Base-by-base conservation (phyloP, 2,113 vertebrate genomes). In the Meleagris gallopavo region DNA sequence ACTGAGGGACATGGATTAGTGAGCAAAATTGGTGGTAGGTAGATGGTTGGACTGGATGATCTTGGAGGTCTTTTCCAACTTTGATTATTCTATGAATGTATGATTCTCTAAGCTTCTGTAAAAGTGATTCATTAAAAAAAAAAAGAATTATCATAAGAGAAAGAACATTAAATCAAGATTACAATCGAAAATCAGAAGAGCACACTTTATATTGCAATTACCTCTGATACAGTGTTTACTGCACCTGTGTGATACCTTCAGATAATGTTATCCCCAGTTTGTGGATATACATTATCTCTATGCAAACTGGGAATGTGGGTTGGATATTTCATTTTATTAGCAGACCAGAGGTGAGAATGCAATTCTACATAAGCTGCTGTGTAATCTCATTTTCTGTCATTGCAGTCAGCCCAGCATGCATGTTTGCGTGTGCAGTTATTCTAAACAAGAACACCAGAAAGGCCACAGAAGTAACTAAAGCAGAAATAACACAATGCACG, bases 171-270 rank as follows among this genome's bases (percentile, higher is more conserved):
- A 36, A 32, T 75, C 75, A 76, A 0, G 0, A 57, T 61, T 60
- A 32, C 0, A 2, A 61, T 43, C 22, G 40, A n/a, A 71, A 70
- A 87, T 60, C 13, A 75, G 64, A 89, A 89, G 64, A 80, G 25
- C 65, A 74, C 46, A 50, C 38, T 83, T 45, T 13, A 50, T 77
- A 43, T 16, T 32, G 34, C 32, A 91, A 8, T 83, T 77, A 36
- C 76, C 92, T 88, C 91, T 71, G 61, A 74, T 5, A 62, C 71
- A 57, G 38, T 91, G 96, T 95, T 97, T 96, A 97, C 95, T 71
- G 91, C 96, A 96, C 93, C 73, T 91, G 94, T 96, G 96, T 95
- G 94, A 95, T 54, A 95, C 43, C 85, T 95, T 96, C 57, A 45
- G 93, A 97, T 95, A 95, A 96, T 95, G 93, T 77, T 95, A 95